phyloP scores from a whole-genome alignment of 2,888 invertebrate species.

The Cartodere bifasciata region DNA sequence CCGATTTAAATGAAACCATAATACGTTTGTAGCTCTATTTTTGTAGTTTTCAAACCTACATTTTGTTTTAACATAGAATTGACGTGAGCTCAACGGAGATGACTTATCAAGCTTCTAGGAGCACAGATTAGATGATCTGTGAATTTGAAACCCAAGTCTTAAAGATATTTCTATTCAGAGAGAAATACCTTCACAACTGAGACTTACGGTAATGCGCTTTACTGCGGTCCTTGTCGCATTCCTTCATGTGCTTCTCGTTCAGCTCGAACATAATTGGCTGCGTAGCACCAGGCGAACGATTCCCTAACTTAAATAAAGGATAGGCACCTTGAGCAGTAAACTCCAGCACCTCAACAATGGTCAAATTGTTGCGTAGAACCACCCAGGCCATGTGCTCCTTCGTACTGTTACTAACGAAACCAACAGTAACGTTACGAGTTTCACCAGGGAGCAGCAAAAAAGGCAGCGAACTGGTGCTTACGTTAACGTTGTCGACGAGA shows the following conservation, averaged over 20 bases:
- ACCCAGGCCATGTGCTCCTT: slow-evolving; percentile 38
- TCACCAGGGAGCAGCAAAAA: slow-evolving; percentile 47
- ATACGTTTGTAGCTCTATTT: no score
- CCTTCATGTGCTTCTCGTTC: slow-evolving; percentile 43
- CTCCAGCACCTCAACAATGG: slow-evolving; percentile 74
- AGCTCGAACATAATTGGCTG: slow-evolving; percentile 74
- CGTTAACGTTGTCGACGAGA: slow-evolving; percentile 13
- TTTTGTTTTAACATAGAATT: no score
- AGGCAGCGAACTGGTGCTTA: slow-evolving; percentile 40
- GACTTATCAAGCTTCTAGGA: no score
- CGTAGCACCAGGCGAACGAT: slow-evolving; percentile 65
- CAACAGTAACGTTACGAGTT: slow-evolving; percentile 36
- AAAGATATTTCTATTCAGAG: no score
- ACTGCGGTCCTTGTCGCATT: slow-evolving; percentile 36
- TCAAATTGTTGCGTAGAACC: slow-evolving; percentile 79
- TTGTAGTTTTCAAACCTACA: no score
- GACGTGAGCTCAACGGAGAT: no score
- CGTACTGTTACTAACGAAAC: slow-evolving; percentile 37
- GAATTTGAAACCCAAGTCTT: no score
- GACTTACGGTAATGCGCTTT: slow-evolving; percentile 19
- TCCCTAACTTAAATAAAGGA: slow-evolving; percentile 80
- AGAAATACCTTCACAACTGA: no score
- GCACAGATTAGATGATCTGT: no score
- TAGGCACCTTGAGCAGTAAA: slow-evolving; percentile 74
- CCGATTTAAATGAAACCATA: no score